These are phyloP conservation scores for Dromaius novaehollandiae DNA, from an alignment of 2,113 vertebrate genomes.

Conservation along the genomic window DNA sequence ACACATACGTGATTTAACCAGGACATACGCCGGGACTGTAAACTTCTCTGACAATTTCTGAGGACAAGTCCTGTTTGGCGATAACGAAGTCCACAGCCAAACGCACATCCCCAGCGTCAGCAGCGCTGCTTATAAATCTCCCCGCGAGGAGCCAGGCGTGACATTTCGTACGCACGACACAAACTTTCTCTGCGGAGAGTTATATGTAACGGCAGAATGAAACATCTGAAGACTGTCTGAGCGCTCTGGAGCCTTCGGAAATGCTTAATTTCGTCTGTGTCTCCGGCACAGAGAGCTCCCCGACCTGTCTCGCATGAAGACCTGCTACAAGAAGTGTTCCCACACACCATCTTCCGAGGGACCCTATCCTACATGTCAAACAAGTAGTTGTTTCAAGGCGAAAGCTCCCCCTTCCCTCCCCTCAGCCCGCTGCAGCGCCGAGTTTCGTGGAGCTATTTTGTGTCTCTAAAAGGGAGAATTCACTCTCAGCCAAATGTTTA, in stretches of 20 bases:
- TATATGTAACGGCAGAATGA: background rate
- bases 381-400: accelerated
- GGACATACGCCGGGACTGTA: background rate
- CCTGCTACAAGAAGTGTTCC: background rate
- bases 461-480: background rate
- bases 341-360: background rate
- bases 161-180: background rate
- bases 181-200: background rate
- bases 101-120: background rate
- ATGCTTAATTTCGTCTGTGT: background rate
- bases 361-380: background rate
- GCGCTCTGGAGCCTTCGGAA: background rate
- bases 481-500: background rate
- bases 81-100: background rate
- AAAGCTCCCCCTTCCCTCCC: too few species aligned
- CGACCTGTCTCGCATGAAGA: background rate
- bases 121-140: background rate
- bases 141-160: background rate
- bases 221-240: background rate
- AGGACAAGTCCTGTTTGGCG: background rate
- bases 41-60: background rate
- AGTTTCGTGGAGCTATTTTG: background rate
- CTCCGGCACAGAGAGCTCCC: background rate
- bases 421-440: background rate
- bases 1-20: background rate